Evolutionary conservation across 2,888 invertebrate species (phyloP), one percentile per base, ranked within the genome.

Genomic region (Drosophila pegasa): DNA sequence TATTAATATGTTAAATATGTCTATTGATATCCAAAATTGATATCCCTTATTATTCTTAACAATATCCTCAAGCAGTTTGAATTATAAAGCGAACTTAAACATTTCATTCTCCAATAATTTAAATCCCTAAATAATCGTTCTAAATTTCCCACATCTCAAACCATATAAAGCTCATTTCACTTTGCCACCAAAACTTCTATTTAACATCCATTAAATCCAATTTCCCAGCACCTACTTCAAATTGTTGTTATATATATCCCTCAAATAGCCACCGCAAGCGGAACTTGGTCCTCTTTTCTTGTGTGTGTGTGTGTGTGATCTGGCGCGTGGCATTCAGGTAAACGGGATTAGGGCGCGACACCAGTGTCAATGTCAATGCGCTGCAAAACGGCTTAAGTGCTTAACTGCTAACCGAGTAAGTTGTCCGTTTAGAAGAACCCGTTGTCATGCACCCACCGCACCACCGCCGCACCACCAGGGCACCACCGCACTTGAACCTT

Each of bases 351-450:
- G 65, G 58, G 56, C 62, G 45, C 70, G 33, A 64, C 66, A 75
- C n/a, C 69, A 73, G 68, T 87, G 74, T 76, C 84, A 87, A 68
- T 63, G 76, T 59, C 78, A 52, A 16, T 38, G 37, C 18, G 27
- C 18, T 40, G 43, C 20, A 31, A 48, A 52, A n/a, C 65, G 27
- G 63, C 62, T 75, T 54, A 73, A 75, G 47, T 75, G 76, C 76
- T 67, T 55, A 47, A 45, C 63, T 38, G 71, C 4, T 45, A 66
- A 12, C 12, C 35, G 56, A 45, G 70, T 75, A 47, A 64, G 60
- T 58, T 70, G 48, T 35, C 55, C 60, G 62, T 43, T 55, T 59
- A 52, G 33, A 45, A 37, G 35, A 14, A 50, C 35, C 33, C 35
- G 50, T 40, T 45, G 54, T 45, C 43, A 45, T 45, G 43, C 16